These are phyloP conservation scores for Elephas maximus DNA, from an alignment of 2,113 vertebrate species.

Conservation along the genomic window DNA sequence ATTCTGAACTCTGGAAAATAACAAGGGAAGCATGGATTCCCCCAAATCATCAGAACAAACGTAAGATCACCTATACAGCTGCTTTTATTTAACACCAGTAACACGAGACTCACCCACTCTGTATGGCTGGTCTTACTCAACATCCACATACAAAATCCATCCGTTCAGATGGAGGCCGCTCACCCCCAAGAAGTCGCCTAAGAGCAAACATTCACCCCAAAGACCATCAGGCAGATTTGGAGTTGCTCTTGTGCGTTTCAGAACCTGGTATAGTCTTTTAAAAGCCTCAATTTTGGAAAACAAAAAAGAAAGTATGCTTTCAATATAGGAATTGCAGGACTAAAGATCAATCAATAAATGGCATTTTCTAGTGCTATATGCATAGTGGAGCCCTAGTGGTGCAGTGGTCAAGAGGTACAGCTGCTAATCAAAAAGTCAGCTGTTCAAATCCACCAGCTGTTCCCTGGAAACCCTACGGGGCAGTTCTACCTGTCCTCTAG, in stretches of 20 bases:
- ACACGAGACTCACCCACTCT: neutral
- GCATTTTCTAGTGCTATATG: too few species aligned
- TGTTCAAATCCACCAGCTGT: too few species aligned
- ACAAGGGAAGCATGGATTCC: neutral
- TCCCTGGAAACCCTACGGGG: too few species aligned
- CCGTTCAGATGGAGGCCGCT: fast-evolving
- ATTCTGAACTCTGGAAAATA: slow-evolving; percentile 89
- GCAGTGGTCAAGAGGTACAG: too few species aligned
- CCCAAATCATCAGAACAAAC: neutral
- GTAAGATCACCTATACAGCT: neutral
- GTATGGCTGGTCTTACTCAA: neutral
- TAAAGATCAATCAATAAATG: fast-evolving
- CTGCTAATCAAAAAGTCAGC: too few species aligned
- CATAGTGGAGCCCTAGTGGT: too few species aligned
- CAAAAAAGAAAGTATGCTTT: too few species aligned
- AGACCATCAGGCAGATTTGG: too few species aligned
- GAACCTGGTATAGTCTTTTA: fast-evolving
- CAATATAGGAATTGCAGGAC: neutral
- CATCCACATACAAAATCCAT: too few species aligned
- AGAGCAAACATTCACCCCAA: fast-evolving
- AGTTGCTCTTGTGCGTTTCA: neutral
- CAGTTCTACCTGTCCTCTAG: too few species aligned
- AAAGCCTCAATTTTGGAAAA: neutral
- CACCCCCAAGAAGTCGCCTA: fast-evolving
- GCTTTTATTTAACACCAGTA: neutral